Evolutionary conservation across 2,888 invertebrate species (phyloP).

Genomic region (Tanaodytes sp.): DNA sequence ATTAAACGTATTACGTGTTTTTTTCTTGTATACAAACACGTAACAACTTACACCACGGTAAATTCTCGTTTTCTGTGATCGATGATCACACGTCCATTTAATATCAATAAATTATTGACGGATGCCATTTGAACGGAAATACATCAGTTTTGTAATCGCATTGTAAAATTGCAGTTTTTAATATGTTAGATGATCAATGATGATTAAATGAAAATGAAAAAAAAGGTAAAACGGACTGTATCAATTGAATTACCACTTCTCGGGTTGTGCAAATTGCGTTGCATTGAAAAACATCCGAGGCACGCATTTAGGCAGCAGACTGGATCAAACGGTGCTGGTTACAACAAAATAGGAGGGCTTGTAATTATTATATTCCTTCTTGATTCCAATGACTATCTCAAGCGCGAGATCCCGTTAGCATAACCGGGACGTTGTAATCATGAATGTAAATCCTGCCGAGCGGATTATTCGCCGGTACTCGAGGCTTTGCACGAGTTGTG

Average conservation of each 20-base stretch:
- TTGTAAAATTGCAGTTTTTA: too few species aligned
- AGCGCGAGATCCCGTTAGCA: constrained; percentile 50
- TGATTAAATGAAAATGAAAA: too few species aligned
- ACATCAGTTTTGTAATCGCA: too few species aligned
- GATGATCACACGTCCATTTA: too few species aligned
- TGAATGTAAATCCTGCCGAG: constrained; percentile 44
- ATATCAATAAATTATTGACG: too few species aligned
- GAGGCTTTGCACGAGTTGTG: constrained; percentile 22
- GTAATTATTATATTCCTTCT: constrained; percentile 49
- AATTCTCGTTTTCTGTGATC: too few species aligned
- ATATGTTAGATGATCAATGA: too few species aligned
- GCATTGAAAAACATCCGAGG: constrained; percentile 21
- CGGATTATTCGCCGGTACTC: constrained; percentile 41
- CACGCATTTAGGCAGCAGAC: constrained; percentile 38
- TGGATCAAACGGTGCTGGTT: constrained; percentile 33
- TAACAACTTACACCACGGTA: too few species aligned
- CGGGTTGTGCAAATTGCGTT: constrained; percentile 22
- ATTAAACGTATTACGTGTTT: too few species aligned
- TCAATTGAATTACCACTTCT: constrained; percentile 22
- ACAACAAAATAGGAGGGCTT: constrained; percentile 27
- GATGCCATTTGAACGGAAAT: too few species aligned
- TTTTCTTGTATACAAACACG: too few species aligned
- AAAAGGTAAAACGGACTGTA: too few species aligned
- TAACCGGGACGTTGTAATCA: constrained; percentile 49
- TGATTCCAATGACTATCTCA: constrained; percentile 48